Evolutionary conservation across 2,113 vertebrate genomes (phyloP), one percentile per base, ranked within the genome.

Genomic region (Corynorhinus townsendii): DNA sequence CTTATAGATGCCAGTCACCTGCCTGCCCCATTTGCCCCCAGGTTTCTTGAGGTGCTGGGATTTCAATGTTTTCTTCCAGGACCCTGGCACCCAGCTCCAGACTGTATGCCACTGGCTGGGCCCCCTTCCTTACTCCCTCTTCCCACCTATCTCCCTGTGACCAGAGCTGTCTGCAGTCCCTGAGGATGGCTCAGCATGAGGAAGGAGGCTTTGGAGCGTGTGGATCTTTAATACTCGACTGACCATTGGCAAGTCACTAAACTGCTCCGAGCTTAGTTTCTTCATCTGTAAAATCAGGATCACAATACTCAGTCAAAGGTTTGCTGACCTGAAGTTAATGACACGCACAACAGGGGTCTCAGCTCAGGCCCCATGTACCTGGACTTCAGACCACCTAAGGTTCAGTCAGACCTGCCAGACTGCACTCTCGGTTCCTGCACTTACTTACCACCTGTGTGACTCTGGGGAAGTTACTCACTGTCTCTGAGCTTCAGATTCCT

Each of bases 401-500:
- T 45, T 77, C 38, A 33, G n/a, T 62, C 89, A 43, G 49, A 14
- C 33, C 20, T 24, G 28, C 45, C 5, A n/a, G 40, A 11, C 20
- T 30, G 10, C 7, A 33, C 35, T 73, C 73, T 38, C 17, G 28
- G 56, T 38, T 52, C 45, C 40, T 54, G 54, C 4, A 12, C 35
- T 49, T 47, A n/a, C 12, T 49, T 9, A 22, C 82, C 66, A n/a
- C 28, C 91, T 73, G 69, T 77, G 71, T 56, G 66, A 71, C 89
- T 66, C 45, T 33, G 66, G 79, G 30, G 84, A 62, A 84, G n/a
- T 77, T 43, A 33, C 40, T 92, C 24, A 8, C 35, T 4, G 5
- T 62, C 35, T 94, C 69, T 45, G 87, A 71, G 30, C 45, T 68
- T 87, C 68, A 43, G 77, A 82, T 85, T 82, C 72, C 40, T 87